A percentile compares a stretch with the other conserved stretches of the same genome.
Evolutionary conservation across 2,113 vertebrate species (phyloP).

Genomic region (Sylvietta virens): DNA sequence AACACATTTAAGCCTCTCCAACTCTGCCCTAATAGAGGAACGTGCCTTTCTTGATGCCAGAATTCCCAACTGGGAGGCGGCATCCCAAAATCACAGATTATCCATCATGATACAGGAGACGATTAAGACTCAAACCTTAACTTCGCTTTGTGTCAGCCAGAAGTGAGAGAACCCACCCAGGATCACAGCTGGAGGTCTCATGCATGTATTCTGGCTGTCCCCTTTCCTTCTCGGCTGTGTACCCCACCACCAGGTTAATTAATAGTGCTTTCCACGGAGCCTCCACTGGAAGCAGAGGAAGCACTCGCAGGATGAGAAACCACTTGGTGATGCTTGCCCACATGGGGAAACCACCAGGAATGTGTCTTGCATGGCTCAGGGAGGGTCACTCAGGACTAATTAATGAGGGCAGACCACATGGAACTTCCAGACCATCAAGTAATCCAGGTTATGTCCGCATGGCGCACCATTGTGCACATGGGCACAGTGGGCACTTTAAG

Average conservation of each 20-base stretch:
- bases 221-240: not conserved
- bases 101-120: not conserved
- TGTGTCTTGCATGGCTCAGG: not conserved
- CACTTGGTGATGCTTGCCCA: not conserved
- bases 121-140: not conserved
- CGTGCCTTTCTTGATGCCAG: not conserved
- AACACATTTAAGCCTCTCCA: not conserved
- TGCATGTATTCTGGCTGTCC: not conserved
- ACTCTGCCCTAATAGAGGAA: not conserved
- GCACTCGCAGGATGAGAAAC: not conserved
- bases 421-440: not conserved
- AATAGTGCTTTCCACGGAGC: not conserved
- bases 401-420: not conserved
- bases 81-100: not conserved
- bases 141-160: not conserved
- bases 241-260: not conserved
- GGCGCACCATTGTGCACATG: rapidly evolving
- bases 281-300: not conserved
- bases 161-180: not conserved
- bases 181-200: not conserved
- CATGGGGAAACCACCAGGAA: not conserved
- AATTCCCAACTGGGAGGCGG: not conserved
- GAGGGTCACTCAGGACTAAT: not conserved
- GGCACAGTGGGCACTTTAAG: not conserved
- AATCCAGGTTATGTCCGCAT: not conserved